Conservation (phyloP, 2,113 vertebrate species). For the Sylvietta virens region DNA sequence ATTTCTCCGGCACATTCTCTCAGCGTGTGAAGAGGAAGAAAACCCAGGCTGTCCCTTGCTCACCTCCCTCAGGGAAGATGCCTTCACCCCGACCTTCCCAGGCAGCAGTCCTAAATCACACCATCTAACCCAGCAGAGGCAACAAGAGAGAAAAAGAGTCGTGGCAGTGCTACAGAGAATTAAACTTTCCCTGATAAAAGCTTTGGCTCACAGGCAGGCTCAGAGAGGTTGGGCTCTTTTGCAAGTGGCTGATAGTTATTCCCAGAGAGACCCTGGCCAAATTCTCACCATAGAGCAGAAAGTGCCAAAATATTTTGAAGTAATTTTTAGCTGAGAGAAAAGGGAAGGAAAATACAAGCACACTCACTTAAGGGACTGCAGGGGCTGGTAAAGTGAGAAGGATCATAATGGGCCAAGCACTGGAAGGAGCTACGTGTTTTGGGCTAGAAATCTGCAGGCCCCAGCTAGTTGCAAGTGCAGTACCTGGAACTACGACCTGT, state of each 20-base stretch:
- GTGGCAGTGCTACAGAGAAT: background rate
- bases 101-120: background rate
- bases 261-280: background rate
- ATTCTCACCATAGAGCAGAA: background rate
- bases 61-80: background rate
- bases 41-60: background rate
- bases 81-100: background rate
- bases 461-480: background rate
- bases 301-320: slow-evolving; percentile 14
- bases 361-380: background rate
- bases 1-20: background rate
- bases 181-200: slow-evolving; percentile 26
- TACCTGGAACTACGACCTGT: background rate
- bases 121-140: background rate
- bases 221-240: background rate
- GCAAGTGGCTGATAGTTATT: slow-evolving; percentile 21
- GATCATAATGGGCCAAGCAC: fast-evolving
- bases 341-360: background rate
- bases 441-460: background rate
- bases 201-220: slow-evolving; percentile 6
- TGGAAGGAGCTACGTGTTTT: background rate
- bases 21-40: background rate
- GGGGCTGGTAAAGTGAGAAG: background rate
- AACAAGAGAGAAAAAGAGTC: background rate
- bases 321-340: background rate